Conservation (phyloP, 2,113 vertebrate genomes). For the Phrynosoma platyrhinos region DNA sequence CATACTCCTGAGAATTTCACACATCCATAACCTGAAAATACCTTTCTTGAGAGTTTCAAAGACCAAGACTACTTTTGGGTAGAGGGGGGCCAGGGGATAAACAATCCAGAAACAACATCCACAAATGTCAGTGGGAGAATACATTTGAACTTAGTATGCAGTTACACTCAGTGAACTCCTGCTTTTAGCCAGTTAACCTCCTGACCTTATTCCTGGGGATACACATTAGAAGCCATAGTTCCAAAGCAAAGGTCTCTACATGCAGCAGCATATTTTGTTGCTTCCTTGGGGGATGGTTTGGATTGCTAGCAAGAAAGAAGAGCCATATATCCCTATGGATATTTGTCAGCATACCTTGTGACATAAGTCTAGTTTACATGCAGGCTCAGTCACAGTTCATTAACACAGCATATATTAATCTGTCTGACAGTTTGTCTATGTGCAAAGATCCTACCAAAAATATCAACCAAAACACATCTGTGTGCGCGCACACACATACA, state of each 20-base stretch:
- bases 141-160: background rate
- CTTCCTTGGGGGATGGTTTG: conserved; percentile 21
- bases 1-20: background rate
- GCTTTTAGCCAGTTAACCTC: background rate
- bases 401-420: conserved; percentile 38
- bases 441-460: conserved; percentile 52
- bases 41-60: background rate
- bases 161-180: background rate
- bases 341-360: conserved; percentile 27
- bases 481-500: background rate
- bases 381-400: conserved; percentile 44
- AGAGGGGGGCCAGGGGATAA: background rate
- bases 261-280: conserved; percentile 30
- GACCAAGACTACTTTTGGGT: background rate
- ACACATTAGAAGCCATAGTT: conserved; percentile 57
- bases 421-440: conserved; percentile 21
- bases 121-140: background rate
- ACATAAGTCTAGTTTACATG: background rate
- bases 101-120: background rate
- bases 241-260: conserved; percentile 53
- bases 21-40: background rate
- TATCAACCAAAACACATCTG: background rate
- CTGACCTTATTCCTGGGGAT: conserved; percentile 39
- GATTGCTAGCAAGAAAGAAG: conserved; percentile 28
- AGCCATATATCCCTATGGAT: conserved; percentile 27